Conservation (phyloP, 2,113 vertebrate species). For the Hiodon tergisus region DNA sequence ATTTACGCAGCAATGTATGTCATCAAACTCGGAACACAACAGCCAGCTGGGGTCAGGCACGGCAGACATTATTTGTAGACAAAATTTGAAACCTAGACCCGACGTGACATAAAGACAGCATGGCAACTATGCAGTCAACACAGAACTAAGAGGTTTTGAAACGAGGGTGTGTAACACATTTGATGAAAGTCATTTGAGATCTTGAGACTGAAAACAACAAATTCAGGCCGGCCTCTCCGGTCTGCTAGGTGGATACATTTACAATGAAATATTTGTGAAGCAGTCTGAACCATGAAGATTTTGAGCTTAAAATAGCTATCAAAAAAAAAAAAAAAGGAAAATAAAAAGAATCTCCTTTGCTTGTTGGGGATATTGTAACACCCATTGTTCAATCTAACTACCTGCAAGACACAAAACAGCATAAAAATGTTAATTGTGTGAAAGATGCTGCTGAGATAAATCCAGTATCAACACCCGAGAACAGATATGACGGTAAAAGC, state of each 20-base stretch:
- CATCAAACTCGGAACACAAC: not conserved
- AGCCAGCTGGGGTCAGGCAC: not conserved
- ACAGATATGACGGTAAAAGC: too few species aligned
- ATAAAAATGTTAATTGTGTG: not conserved
- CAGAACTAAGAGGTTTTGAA: too few species aligned
- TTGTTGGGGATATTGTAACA: constrained; percentile 31
- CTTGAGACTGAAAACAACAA: too few species aligned
- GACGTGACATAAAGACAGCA: too few species aligned
- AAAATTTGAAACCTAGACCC: not conserved
- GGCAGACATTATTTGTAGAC: not conserved
- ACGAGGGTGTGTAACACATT: too few species aligned
- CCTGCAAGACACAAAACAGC: not conserved
- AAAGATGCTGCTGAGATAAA: too few species aligned
- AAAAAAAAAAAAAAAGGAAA: not conserved
- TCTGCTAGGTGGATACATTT: not conserved
- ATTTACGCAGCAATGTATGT: not conserved
- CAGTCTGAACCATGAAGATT: not conserved
- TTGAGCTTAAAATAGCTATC: not conserved
- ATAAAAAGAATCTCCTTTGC: not conserved
- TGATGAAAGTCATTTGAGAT: too few species aligned
- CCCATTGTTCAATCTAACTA: constrained; percentile 35
- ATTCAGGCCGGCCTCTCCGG: too few species aligned
- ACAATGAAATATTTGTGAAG: not conserved
- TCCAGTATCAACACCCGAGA: too few species aligned
- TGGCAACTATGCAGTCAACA: too few species aligned